A percentile compares a stretch with the other conserved stretches of the same genome.
These are phyloP conservation scores for Drosophila subpulchrella DNA, from an alignment of 1,140 invertebrate genomes.

Conservation along the genomic window DNA sequence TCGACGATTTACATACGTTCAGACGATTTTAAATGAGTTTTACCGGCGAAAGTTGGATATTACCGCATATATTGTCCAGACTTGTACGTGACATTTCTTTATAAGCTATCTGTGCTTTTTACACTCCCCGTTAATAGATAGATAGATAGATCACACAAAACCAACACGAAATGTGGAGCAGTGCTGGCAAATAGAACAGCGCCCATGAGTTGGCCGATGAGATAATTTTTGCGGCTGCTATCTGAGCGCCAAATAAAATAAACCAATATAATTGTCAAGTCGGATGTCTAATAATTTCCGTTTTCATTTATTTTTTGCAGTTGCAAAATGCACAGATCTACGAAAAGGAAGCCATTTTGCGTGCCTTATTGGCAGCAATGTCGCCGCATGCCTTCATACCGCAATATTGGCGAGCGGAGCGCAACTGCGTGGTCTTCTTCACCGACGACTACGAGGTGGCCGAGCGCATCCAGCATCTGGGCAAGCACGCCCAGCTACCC, in stretches of 20 bases:
- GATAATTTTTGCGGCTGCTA: constrained; percentile 2
- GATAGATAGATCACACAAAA: neutral
- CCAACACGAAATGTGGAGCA: constrained; percentile 27
- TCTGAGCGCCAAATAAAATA: neutral
- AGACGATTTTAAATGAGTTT: neutral
- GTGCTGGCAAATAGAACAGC: constrained; percentile 8
- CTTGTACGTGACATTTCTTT: constrained; percentile 9
- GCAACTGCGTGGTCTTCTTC: constrained; percentile 88
- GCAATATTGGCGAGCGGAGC: constrained; percentile 86
- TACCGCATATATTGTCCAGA: neutral
- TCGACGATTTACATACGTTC: neutral
- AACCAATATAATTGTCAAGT: neutral
- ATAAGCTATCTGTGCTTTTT: constrained; percentile 9
- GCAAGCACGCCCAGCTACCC: constrained; percentile 87
- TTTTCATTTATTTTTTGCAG: constrained; percentile 71
- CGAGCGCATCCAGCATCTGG: constrained; percentile 87
- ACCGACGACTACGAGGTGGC: constrained; percentile 89
- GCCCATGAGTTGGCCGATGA: constrained; percentile 12
- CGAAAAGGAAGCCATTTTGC: constrained; percentile 88
- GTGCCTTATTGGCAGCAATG: constrained; percentile 86
- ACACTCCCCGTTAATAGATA: constrained; percentile 1
- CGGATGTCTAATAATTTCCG: neutral
- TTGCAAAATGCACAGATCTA: constrained; percentile 91
- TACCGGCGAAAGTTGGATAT: neutral
- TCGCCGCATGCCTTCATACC: constrained; percentile 88